A percentile compares a stretch with the other conserved stretches of the same genome.
Evolutionary conservation across 2,113 vertebrate genomes (phyloP).

Genomic region (Melanocharis versteri): DNA sequence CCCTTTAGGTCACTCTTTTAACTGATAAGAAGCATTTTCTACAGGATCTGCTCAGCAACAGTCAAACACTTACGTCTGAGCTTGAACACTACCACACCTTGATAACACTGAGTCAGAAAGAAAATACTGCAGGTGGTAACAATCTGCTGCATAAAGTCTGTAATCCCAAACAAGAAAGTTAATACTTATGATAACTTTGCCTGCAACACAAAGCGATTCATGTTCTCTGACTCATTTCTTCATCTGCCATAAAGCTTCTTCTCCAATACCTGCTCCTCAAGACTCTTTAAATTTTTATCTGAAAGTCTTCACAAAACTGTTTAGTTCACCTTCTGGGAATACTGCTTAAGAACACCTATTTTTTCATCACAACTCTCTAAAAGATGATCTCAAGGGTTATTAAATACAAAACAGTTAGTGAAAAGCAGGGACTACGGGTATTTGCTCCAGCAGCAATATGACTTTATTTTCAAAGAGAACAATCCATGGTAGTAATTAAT

Average conservation of each 20-base stretch:
- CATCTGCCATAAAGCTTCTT: not conserved
- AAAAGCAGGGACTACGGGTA: not conserved
- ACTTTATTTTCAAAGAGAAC: not conserved
- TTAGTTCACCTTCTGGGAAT: not conserved
- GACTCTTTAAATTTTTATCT: not conserved
- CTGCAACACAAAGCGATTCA: not conserved
- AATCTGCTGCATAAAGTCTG: not conserved
- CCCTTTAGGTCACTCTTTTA: not conserved
- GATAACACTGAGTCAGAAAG: constrained; percentile 19
- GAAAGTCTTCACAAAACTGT: not conserved
- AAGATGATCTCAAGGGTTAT: not conserved
- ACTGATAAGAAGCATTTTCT: not conserved
- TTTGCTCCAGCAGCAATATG: not conserved
- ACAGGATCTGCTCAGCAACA: not conserved
- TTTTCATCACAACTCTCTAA: not conserved
- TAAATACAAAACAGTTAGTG: not conserved
- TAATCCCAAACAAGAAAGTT: not conserved
- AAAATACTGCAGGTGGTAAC: not conserved
- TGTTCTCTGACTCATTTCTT: not conserved
- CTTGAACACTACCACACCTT: not conserved
- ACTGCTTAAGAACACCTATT: not conserved
- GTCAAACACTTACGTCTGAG: not conserved
- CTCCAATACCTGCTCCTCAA: not conserved
- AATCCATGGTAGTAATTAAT: not conserved
- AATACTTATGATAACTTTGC: not conserved